A percentile compares a stretch with the other conserved stretches of the same genome.
Evolutionary conservation across 1,140 invertebrate species (phyloP).

Genomic region (Coelopa frigida): DNA sequence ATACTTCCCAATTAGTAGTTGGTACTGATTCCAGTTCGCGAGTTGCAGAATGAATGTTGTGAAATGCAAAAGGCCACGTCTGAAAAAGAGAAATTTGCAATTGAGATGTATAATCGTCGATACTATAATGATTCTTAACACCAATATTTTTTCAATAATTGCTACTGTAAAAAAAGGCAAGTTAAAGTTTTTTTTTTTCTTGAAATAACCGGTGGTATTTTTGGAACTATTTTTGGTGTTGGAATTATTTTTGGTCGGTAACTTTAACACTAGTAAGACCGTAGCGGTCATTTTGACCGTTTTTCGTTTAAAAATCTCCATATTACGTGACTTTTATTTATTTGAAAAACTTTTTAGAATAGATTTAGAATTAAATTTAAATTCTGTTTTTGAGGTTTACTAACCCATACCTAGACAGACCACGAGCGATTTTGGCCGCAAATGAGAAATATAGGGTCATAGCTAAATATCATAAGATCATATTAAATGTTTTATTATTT

Average conservation of each 20-base stretch:
- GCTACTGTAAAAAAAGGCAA: not conserved
- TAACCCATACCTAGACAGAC: too few species aligned
- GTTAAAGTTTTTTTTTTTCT: not conserved
- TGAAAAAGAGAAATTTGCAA: constrained; percentile 17
- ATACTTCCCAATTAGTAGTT: constrained; percentile 1
- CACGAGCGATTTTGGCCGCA: too few species aligned
- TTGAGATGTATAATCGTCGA: not conserved
- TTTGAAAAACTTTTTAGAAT: too few species aligned
- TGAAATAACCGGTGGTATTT: not conserved
- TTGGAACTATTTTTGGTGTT: constrained; percentile 2
- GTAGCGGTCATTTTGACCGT: too few species aligned
- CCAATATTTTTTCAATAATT: not conserved
- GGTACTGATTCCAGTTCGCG: not conserved
- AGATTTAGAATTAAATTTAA: too few species aligned
- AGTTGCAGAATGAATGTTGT: constrained; percentile 12
- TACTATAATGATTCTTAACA: not conserved
- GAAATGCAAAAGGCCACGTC: constrained; percentile 42
- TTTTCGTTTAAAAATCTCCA: too few species aligned
- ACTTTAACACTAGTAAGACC: constrained; percentile 1
- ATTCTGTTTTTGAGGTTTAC: too few species aligned
- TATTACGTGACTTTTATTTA: too few species aligned
- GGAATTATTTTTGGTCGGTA: not conserved
- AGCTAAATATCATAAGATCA: too few species aligned
- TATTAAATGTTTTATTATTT: too few species aligned
- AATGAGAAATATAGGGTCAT: too few species aligned